A percentile compares a stretch with the other conserved stretches of the same genome.
phyloP scores from a whole-genome alignment of 2,113 vertebrate genomes.

The Hippolais icterina region DNA sequence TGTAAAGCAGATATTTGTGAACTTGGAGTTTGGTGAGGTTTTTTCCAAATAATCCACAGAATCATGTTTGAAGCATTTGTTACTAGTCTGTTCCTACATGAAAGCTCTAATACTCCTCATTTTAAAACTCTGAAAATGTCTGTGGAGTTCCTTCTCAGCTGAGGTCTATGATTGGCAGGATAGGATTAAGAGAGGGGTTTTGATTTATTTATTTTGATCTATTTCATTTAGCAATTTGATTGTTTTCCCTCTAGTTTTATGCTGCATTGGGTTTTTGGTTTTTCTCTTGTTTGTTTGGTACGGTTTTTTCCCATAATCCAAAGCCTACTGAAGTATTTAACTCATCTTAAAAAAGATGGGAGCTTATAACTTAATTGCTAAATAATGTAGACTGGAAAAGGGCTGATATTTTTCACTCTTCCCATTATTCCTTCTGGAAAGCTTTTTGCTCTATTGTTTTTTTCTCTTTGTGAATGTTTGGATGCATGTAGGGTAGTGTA shows the following conservation, averaged over 20 bases:
- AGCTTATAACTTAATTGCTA: background rate
- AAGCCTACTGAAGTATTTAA: background rate
- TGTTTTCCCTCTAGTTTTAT: background rate
- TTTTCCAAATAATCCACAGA: background rate
- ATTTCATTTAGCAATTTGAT: background rate
- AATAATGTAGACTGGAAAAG: background rate
- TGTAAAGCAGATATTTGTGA: background rate
- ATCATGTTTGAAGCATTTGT: background rate
- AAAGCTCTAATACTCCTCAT: background rate
- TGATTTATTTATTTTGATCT: background rate
- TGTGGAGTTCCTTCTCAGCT: accelerated
- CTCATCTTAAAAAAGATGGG: background rate
- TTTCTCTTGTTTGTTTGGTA: background rate
- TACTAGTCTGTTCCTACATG: background rate
- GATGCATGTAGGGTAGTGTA: background rate
- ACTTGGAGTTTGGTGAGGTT: background rate
- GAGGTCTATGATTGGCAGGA: background rate
- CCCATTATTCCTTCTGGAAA: background rate
- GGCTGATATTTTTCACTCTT: background rate
- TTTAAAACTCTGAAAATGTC: background rate
- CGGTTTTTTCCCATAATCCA: background rate
- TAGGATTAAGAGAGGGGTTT: background rate
- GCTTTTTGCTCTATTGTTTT: background rate
- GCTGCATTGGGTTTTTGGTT: accelerated
- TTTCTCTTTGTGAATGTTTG: background rate